Percentiles rank a stretch among this genome's conserved stretches.
These are phyloP conservation scores for Drosophila phalerata DNA, from an alignment of 2,888 invertebrate genomes.

Conservation along the genomic window DNA sequence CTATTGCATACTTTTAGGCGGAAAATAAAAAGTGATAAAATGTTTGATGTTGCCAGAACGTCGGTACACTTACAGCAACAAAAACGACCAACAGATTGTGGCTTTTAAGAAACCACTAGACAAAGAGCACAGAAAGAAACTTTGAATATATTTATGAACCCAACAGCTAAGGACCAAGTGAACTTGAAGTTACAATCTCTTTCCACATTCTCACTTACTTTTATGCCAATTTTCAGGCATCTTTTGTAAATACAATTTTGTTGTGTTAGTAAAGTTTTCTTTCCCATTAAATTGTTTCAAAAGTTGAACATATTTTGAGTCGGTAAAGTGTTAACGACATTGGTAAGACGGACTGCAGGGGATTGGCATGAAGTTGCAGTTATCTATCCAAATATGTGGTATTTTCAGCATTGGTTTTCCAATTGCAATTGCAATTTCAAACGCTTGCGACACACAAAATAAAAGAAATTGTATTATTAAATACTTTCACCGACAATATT, in stretches of 20 bases:
- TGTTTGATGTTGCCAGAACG: slow-evolving; percentile 61
- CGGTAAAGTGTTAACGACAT: slow-evolving; percentile 13
- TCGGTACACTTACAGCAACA: slow-evolving; percentile 13
- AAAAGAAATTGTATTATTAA: slow-evolving; percentile 77
- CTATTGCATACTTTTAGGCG: slow-evolving; percentile 62
- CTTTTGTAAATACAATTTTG: slow-evolving; percentile 9
- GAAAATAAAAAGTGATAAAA: slow-evolving; percentile 14
- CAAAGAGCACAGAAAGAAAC: slow-evolving; percentile 12
- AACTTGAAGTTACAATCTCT: slow-evolving; percentile 32
- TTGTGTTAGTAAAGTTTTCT: slow-evolving; percentile 33
- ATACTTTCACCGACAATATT: slow-evolving; percentile 79
- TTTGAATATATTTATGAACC: slow-evolving; percentile 21
- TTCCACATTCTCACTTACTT: slow-evolving; percentile 1
- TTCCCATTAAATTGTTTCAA: slow-evolving; percentile 13
- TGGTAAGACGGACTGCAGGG: neutral
- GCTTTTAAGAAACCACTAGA: slow-evolving; percentile 5
- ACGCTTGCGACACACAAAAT: slow-evolving; percentile 33
- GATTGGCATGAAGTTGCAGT: neutral
- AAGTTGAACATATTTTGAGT: slow-evolving; percentile 19
- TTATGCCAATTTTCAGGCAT: slow-evolving; percentile 28
- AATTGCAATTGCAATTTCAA: slow-evolving; percentile 43
- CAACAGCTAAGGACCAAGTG: slow-evolving; percentile 9
- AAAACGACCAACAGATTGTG: neutral
- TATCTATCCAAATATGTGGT: slow-evolving; percentile 29
- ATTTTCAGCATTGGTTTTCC: slow-evolving; percentile 44